phyloP scores from a whole-genome alignment of 2,888 invertebrate genomes.

The Meliscaeva auricollis region DNA sequence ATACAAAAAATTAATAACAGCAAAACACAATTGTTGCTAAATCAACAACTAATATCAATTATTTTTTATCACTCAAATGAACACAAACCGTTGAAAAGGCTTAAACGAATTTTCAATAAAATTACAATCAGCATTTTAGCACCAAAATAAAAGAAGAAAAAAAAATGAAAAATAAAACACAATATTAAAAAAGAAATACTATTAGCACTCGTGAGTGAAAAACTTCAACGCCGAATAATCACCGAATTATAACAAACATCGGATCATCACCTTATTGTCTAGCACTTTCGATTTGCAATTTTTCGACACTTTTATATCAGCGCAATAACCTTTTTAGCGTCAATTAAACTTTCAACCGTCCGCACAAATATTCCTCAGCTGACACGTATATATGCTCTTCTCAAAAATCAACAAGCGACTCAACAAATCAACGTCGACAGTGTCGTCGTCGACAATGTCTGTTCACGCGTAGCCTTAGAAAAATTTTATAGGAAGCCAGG shows the following conservation, averaged over 20 bases:
- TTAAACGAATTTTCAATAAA: slow-evolving; percentile 42
- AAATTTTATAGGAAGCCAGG: slow-evolving; percentile 62
- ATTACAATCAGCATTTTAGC: slow-evolving; percentile 25
- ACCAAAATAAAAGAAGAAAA: slow-evolving; percentile 3
- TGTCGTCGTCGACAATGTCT: slow-evolving; percentile 67
- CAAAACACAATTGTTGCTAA: not conserved
- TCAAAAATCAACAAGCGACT: slow-evolving; percentile 76
- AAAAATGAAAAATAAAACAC: not conserved
- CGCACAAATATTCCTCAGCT: slow-evolving; percentile 80
- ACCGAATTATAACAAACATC: slow-evolving; percentile 74
- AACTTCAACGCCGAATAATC: slow-evolving; percentile 66
- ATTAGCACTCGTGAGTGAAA: slow-evolving; percentile 57
- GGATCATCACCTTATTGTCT: slow-evolving; percentile 79
- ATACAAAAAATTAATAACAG: slow-evolving; percentile 8
- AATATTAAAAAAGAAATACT: slow-evolving; percentile 34
- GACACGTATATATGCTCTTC: slow-evolving; percentile 80
- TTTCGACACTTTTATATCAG: slow-evolving; percentile 80
- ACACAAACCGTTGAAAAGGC: slow-evolving; percentile 40
- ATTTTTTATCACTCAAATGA: slow-evolving; percentile 30
- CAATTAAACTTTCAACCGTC: slow-evolving; percentile 83
- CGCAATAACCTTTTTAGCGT: slow-evolving; percentile 80
- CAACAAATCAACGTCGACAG: slow-evolving; percentile 73
- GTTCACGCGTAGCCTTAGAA: slow-evolving; percentile 73
- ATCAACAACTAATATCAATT: slow-evolving; percentile 2
- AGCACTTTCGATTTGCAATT: slow-evolving; percentile 79